These are phyloP conservation scores for Amiota mariae DNA, from an alignment of 2,888 invertebrate species.

Conservation along the genomic window DNA sequence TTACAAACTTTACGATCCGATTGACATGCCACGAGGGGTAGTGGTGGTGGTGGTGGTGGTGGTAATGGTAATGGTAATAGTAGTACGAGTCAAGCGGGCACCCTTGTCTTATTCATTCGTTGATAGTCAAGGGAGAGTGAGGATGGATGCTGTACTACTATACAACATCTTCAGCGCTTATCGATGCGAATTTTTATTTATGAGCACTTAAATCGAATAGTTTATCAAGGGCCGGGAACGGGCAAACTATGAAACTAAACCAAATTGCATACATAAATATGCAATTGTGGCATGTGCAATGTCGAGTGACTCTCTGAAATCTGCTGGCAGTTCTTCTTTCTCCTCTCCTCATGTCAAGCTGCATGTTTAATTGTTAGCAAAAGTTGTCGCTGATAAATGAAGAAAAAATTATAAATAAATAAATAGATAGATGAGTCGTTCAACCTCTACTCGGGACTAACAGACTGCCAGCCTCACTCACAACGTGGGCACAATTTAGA, in stretches of 20 bases:
- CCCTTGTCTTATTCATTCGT: background rate
- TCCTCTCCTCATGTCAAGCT: background rate
- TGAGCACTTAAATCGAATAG: slow-evolving; percentile 63
- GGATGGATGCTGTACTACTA: background rate
- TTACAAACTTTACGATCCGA: slow-evolving; percentile 70
- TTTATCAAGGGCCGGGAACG: background rate
- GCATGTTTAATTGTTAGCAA: slow-evolving; percentile 4
- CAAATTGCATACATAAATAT: slow-evolving; percentile 67
- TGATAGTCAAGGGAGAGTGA: no score
- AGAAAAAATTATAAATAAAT: slow-evolving; percentile 62
- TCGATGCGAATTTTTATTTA: slow-evolving; percentile 58
- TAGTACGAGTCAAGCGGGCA: slow-evolving; percentile 28
- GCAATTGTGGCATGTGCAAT: slow-evolving; percentile 62
- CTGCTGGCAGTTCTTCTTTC: background rate
- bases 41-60: background rate
- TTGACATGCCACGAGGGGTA: slow-evolving; percentile 50
- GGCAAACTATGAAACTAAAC: slow-evolving; percentile 44
- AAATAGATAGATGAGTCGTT: slow-evolving; percentile 45
- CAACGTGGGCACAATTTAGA: slow-evolving; percentile 54
- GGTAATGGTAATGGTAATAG: slow-evolving; percentile 37
- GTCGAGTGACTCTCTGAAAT: background rate
- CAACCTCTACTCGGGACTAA: slow-evolving; percentile 7
- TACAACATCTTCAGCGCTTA: slow-evolving; percentile 43
- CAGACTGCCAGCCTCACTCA: background rate
- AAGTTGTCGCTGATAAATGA: slow-evolving; percentile 58